Evolutionary conservation across 2,113 vertebrate species (phyloP).

Genomic region (Gymnorhina tibicen): DNA sequence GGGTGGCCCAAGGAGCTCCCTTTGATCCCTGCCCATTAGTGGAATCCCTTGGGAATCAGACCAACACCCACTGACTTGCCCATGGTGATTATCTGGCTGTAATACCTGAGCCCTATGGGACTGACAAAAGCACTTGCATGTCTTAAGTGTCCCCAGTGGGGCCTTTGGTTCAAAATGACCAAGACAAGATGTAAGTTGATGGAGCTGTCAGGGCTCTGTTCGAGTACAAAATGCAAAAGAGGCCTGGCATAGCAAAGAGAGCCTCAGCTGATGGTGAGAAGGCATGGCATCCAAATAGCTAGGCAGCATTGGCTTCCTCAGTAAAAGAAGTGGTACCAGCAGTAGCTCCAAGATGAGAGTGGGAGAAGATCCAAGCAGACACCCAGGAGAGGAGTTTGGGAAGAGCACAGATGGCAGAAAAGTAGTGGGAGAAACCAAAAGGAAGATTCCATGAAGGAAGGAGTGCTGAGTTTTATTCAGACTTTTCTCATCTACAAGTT

Average conservation of each 20-base stretch:
- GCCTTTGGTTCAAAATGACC: neutral
- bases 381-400: neutral
- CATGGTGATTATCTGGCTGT: neutral
- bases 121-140: neutral
- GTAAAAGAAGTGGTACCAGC: neutral
- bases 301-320: neutral
- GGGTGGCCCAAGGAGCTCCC: neutral
- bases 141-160: neutral
- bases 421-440: neutral
- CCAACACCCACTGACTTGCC: rapidly evolving
- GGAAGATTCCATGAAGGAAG: neutral
- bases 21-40: neutral
- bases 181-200: rapidly evolving
- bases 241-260: too few species aligned
- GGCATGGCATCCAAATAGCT: neutral
- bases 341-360: neutral
- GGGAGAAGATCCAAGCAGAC: neutral
- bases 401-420: neutral
- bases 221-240: neutral
- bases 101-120: neutral
- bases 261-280: neutral
- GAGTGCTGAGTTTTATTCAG: neutral
- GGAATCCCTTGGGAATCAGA: neutral
- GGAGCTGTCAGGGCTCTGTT: neutral
- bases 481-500: neutral